phyloP scores from a whole-genome alignment of 2,113 vertebrate genomes.

The Catharus fuscescens region DNA sequence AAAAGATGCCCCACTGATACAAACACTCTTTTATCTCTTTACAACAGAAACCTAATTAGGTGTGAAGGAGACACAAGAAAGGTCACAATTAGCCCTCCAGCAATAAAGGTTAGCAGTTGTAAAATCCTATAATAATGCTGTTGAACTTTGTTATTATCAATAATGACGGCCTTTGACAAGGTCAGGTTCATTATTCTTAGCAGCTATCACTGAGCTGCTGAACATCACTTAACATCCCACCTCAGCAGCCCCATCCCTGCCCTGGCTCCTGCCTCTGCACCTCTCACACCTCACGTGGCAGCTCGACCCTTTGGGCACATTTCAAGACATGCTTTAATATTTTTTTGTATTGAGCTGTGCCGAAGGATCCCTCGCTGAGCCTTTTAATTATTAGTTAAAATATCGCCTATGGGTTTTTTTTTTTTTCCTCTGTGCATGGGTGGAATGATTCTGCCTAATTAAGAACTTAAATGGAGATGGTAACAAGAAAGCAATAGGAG shows the following conservation, averaged over 20 bases:
- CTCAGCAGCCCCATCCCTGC: background rate
- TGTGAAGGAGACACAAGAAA: slow-evolving; percentile 67
- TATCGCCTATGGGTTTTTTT: background rate
- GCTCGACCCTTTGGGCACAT: background rate
- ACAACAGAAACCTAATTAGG: slow-evolving; percentile 69
- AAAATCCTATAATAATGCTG: slow-evolving; percentile 62
- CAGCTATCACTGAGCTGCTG: background rate
- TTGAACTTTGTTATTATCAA: slow-evolving; percentile 60
- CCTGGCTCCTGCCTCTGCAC: background rate
- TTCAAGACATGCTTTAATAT: background rate
- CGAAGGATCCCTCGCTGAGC: background rate
- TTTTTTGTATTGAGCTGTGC: background rate
- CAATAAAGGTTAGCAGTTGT: slow-evolving; percentile 71
- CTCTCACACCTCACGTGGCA: background rate
- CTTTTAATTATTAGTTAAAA: background rate
- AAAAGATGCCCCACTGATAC: slow-evolving; percentile 56
- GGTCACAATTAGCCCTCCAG: slow-evolving; percentile 62
- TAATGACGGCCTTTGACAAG: slow-evolving; percentile 57
- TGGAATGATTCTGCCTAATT: background rate
- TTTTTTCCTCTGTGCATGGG: background rate
- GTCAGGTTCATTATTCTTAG: slow-evolving; percentile 36
- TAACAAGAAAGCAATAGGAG: background rate
- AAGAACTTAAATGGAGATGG: background rate
- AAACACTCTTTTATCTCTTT: slow-evolving; percentile 69
- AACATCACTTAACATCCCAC: background rate